Percentiles rank a stretch among this genome's conserved stretches.
phyloP scores from a whole-genome alignment of 2,797 vertebrate species.

The Acipenser transmontanus region DNA sequence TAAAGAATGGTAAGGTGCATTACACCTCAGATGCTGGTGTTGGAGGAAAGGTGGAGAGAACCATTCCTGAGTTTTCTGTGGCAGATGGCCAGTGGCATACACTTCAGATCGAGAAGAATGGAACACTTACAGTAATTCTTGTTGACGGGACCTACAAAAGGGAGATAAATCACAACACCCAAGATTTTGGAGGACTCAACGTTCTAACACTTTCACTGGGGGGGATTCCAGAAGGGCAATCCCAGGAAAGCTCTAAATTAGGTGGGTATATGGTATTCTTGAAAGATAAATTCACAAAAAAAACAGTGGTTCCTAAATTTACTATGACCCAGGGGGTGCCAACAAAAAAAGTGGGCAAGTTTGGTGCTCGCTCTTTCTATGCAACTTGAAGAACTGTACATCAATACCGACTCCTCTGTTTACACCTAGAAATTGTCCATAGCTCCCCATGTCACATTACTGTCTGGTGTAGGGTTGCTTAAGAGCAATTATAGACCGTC shows the following conservation, averaged over 20 bases:
- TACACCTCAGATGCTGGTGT: conserved; percentile 86
- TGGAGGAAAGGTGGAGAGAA: conserved; percentile 87
- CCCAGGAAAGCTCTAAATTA: conserved; percentile 65
- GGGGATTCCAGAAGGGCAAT: conserved; percentile 70
- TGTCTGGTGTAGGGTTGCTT: too few relatives aligned
- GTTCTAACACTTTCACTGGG: conserved; percentile 87
- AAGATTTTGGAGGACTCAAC: conserved; percentile 84
- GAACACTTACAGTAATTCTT: conserved; percentile 64
- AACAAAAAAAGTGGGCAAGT: too few relatives aligned
- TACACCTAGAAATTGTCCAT: too few relatives aligned
- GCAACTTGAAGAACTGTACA: too few relatives aligned
- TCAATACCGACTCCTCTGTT: too few relatives aligned
- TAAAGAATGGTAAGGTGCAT: conserved; percentile 86
- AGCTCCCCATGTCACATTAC: too few relatives aligned
- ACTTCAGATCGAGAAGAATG: conserved; percentile 71
- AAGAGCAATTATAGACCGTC: too few relatives aligned
- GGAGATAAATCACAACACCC: conserved; percentile 73
- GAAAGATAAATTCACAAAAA: too few relatives aligned
- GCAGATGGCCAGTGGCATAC: conserved; percentile 91
- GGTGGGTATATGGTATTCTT: conserved; percentile 51
- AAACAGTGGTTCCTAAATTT: too few relatives aligned
- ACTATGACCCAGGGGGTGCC: too few relatives aligned
- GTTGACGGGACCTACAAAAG: conserved; percentile 63
- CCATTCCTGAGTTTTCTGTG: conserved; percentile 65
- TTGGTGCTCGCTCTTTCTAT: too few relatives aligned